Conservation (phyloP, 2,113 vertebrate genomes). For the Corapipo altera region DNA sequence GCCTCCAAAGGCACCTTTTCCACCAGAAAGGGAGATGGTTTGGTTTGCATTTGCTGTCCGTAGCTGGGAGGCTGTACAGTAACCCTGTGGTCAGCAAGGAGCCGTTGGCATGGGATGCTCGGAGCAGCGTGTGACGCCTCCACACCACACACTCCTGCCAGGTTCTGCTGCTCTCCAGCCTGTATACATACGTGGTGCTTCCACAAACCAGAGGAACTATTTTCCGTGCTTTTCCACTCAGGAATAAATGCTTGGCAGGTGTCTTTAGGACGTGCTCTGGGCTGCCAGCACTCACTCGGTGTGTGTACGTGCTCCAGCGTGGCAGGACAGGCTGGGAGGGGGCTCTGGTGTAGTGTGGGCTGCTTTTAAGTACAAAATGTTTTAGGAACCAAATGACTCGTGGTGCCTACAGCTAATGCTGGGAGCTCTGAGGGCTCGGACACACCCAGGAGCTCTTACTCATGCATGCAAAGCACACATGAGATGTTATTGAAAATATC, state of each 20-base stretch:
- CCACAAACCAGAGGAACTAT: neutral
- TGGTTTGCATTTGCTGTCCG: neutral
- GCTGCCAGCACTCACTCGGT: neutral
- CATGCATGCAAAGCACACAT: neutral
- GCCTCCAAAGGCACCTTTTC: neutral
- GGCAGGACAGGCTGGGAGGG: neutral
- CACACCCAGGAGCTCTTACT: conserved; percentile 54
- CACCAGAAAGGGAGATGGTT: neutral
- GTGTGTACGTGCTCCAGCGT: rapidly evolving
- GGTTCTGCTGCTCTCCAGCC: neutral
- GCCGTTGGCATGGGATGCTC: conserved; percentile 14
- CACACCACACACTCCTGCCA: neutral
- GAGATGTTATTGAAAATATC: neutral
- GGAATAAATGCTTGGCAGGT: neutral
- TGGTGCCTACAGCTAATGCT: conserved; percentile 21
- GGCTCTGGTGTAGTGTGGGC: neutral
- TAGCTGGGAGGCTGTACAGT: conserved; percentile 9
- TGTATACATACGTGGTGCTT: neutral
- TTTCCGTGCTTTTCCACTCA: neutral
- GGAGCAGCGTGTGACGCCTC: neutral
- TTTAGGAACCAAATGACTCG: conserved; percentile 16
- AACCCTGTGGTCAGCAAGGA: conserved; percentile 4
- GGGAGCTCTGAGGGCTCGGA: neutral
- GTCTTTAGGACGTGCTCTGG: neutral
- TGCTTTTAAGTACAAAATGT: neutral